A percentile compares a stretch with the other conserved stretches of the same genome.
These are phyloP conservation scores for Elmis aenea DNA, from an alignment of 2,888 invertebrate species.

Conservation along the genomic window DNA sequence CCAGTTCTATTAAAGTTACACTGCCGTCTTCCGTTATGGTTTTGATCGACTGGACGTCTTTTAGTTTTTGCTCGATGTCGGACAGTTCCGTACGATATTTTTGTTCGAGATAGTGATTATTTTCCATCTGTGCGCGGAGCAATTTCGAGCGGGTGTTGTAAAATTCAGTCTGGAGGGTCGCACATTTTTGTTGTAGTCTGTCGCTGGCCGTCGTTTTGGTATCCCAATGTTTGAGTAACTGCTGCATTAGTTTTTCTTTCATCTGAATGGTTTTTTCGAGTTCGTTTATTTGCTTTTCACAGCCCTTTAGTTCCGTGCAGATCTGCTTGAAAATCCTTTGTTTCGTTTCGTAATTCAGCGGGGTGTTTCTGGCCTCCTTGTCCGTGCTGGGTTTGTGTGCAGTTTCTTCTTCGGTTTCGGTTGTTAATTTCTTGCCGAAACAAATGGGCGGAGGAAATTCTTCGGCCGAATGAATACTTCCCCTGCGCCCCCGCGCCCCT, in stretches of 20 bases:
- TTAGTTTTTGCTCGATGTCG: slow-evolving; percentile 44
- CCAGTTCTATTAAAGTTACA: slow-evolving; percentile 65
- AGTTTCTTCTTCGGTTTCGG: slow-evolving; percentile 19
- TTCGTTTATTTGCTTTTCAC: slow-evolving; percentile 66
- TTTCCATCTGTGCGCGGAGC: slow-evolving; percentile 49
- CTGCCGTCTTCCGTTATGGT: slow-evolving; percentile 56
- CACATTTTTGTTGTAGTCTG: slow-evolving; percentile 59
- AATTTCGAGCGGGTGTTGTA: slow-evolving; percentile 55
- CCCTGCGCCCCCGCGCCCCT: slow-evolving; percentile 42
- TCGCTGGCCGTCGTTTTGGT: slow-evolving; percentile 49
- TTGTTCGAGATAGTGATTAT: slow-evolving; percentile 35
- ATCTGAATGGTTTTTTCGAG: slow-evolving; percentile 62
- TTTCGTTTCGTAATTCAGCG: slow-evolving; percentile 32
- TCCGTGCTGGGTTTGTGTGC: slow-evolving; percentile 12
- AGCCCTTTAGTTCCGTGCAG: slow-evolving; percentile 57
- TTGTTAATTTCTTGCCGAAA: slow-evolving; percentile 24
- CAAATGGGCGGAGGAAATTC: slow-evolving; percentile 30
- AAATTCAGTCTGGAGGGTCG: slow-evolving; percentile 56
- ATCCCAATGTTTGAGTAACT: slow-evolving; percentile 57
- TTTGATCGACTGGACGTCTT: slow-evolving; percentile 41
- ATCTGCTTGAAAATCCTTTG: slow-evolving; percentile 41
- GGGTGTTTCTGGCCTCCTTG: slow-evolving; percentile 19
- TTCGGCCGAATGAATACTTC: slow-evolving; percentile 43
- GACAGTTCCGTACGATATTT: slow-evolving; percentile 43
- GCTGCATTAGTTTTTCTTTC: slow-evolving; percentile 70